Evolutionary conservation across 2,888 invertebrate genomes (phyloP), one percentile per base, ranked within the genome.

Genomic region (Agrochola macilenta): DNA sequence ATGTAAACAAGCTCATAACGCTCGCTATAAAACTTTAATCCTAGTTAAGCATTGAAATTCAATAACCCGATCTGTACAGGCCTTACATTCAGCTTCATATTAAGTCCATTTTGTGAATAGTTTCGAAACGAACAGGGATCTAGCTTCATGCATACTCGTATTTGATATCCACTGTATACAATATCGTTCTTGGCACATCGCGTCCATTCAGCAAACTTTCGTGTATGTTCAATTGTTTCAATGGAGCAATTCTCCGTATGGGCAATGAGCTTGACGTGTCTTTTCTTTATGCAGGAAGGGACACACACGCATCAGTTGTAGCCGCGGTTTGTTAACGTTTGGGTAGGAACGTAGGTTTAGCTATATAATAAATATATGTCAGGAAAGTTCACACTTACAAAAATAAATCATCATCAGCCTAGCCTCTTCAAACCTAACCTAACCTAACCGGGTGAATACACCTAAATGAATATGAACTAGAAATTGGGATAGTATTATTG

Each of bases 131-230:
- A 82, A 81, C 74, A 80, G 78, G 72, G 77, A 75, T 77, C 72
- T 60, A 85, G 43, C 52, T 84, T 58, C 49, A 73, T 76, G 63
- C 23, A 79, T 39, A 30, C 64, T 74, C n/a, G 54, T 43, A 1
- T 69, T 63, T 81, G 39, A 71, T 74, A 73, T 61, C 76, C 73
- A 46, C 26, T 12, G 49, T 65, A 30, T 60, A 58, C 57, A 74
- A 54, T 63, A 77, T 77, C 14, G 69, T 69, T 84, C n/a, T 74
- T 58, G 49, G 69, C 61, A 74, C 74, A 83, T 76, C 75, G 70
- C 61, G 74, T 79, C 81, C 86, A 88, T 90, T 90, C 88, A 90
- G 66, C 82, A 76, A 85, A 82, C 72, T 66, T 78, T 74, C 78
- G 69, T 81, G 73, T 79, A 76, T 66, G 60, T 61, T 79, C 54